Evolutionary conservation across 2,888 invertebrate genomes (phyloP).

Genomic region (Helicoverpa assulta): DNA sequence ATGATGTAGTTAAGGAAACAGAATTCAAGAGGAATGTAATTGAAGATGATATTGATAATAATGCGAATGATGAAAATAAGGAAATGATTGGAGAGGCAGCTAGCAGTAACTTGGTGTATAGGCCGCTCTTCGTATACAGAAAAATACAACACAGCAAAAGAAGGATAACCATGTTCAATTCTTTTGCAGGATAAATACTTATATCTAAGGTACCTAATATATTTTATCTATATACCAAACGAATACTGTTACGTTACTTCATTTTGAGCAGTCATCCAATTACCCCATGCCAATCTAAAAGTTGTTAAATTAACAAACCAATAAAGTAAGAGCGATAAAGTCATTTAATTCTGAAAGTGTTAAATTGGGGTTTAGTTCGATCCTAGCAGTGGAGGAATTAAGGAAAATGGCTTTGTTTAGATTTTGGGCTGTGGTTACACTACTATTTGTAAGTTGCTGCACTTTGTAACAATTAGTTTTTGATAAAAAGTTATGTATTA

Average conservation of each 20-base stretch:
- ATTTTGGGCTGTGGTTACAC: conserved; percentile 44
- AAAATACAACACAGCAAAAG: conserved; percentile 83
- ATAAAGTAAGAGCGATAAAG: conserved; percentile 38
- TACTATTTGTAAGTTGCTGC: conserved; percentile 55
- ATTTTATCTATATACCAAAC: neutral
- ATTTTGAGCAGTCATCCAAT: conserved; percentile 34
- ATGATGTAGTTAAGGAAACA: conserved; percentile 18
- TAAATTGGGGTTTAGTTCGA: conserved; percentile 31
- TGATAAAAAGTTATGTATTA: neutral
- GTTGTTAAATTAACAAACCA: conserved; percentile 38
- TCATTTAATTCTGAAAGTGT: neutral
- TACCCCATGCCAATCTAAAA: conserved; percentile 11
- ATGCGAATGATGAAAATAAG: conserved; percentile 19
- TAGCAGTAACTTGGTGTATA: conserved; percentile 78
- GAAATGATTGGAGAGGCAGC: conserved; percentile 75
- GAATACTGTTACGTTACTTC: neutral
- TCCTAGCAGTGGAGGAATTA: conserved; percentile 21
- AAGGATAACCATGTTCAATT: conserved; percentile 83
- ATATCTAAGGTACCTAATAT: conserved; percentile 9
- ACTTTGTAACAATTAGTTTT: conserved; percentile 2
- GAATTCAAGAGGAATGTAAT: conserved; percentile 20
- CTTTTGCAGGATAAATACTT: conserved; percentile 80
- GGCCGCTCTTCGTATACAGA: conserved; percentile 82
- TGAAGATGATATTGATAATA: conserved; percentile 6
- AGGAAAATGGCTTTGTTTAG: conserved; percentile 42